Conservation (phyloP, 2,888 invertebrate genomes). For the Pocota personata region DNA sequence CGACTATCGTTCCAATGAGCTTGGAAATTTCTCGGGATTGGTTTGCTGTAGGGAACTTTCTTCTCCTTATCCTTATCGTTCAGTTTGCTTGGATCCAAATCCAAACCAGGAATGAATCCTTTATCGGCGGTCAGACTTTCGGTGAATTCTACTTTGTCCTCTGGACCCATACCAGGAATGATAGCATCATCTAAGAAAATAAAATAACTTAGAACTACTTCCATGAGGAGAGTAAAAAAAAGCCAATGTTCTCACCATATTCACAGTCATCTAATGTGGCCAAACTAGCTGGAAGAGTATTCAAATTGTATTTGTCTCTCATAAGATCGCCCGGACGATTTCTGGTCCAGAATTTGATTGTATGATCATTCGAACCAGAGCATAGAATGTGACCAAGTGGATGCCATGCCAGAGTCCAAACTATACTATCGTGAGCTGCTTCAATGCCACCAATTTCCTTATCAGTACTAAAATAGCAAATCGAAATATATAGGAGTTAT, state of each 20-base stretch:
- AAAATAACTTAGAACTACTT: background rate
- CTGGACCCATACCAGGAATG: slow-evolving; percentile 99
- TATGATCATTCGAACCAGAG: slow-evolving; percentile 99
- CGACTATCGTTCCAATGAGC: slow-evolving; percentile 96
- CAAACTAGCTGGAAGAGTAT: slow-evolving; percentile 93
- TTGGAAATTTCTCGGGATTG: slow-evolving; percentile 97
- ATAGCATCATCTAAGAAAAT: slow-evolving; percentile 86
- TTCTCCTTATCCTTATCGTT: slow-evolving; percentile 89
- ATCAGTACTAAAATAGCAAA: slow-evolving; percentile 88
- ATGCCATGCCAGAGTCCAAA: slow-evolving; percentile 99
- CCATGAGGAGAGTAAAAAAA: background rate
- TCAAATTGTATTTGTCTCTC: slow-evolving; percentile 98
- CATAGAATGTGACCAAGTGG: slow-evolving; percentile 99
- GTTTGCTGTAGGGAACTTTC: slow-evolving; percentile 97
- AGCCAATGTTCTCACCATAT: slow-evolving; percentile 83
- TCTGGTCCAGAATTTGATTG: slow-evolving; percentile 99
- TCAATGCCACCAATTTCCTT: slow-evolving; percentile 99
- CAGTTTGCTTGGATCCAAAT: slow-evolving; percentile 87
- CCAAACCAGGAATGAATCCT: slow-evolving; percentile 91
- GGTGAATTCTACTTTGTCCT: slow-evolving; percentile 93
- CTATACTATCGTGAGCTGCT: slow-evolving; percentile 99
- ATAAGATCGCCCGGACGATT: slow-evolving; percentile 99
- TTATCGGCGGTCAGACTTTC: slow-evolving; percentile 85
- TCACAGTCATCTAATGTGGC: slow-evolving; percentile 89
- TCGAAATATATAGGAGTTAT: too few species aligned